Percentiles rank a stretch among this genome's conserved stretches.
Conservation (phyloP, 2,888 invertebrate genomes). For the Drosophila pseudotakahashii region DNA sequence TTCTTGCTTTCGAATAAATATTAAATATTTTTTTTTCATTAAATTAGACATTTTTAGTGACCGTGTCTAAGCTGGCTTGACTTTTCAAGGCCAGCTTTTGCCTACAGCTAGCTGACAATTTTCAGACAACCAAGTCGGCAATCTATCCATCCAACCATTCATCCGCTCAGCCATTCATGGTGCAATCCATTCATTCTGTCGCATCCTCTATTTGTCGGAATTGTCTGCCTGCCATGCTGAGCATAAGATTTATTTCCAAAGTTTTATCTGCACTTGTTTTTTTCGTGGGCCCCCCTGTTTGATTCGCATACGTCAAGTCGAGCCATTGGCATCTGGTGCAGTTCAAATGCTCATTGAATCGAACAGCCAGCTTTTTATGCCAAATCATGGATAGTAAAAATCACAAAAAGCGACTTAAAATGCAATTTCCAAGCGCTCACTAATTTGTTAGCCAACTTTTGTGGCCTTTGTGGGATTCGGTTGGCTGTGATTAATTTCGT, state of each 20-base stretch:
- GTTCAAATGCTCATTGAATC: slow-evolving; percentile 43
- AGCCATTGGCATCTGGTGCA: slow-evolving; percentile 81
- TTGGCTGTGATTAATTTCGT: slow-evolving; percentile 44
- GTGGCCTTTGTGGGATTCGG: slow-evolving; percentile 25
- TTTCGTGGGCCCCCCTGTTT: slow-evolving; percentile 50
- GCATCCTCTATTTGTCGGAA: slow-evolving; percentile 54
- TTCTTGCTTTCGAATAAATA: background rate
- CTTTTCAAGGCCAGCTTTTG: slow-evolving; percentile 21
- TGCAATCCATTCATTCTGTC: slow-evolving; percentile 49
- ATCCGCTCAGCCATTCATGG: slow-evolving; percentile 39
- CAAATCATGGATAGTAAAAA: slow-evolving; percentile 69
- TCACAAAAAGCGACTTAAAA: slow-evolving; percentile 47
- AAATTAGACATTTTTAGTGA: background rate
- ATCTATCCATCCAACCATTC: slow-evolving; percentile 36
- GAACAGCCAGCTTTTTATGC: slow-evolving; percentile 70
- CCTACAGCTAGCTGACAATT: slow-evolving; percentile 31
- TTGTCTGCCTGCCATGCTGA: slow-evolving; percentile 45
- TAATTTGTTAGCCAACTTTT: slow-evolving; percentile 67
- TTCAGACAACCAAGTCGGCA: slow-evolving; percentile 38
- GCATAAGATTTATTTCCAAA: slow-evolving; percentile 48
- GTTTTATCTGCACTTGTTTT: slow-evolving; percentile 55
- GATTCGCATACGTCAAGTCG: slow-evolving; percentile 81
- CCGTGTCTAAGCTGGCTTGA: background rate
- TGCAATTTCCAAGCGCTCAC: slow-evolving; percentile 63
- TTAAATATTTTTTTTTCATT: background rate